Percentiles rank a stretch among this genome's conserved stretches.
These are phyloP conservation scores for Archips crataeganus DNA, from an alignment of 2,888 invertebrate species.

Conservation along the genomic window DNA sequence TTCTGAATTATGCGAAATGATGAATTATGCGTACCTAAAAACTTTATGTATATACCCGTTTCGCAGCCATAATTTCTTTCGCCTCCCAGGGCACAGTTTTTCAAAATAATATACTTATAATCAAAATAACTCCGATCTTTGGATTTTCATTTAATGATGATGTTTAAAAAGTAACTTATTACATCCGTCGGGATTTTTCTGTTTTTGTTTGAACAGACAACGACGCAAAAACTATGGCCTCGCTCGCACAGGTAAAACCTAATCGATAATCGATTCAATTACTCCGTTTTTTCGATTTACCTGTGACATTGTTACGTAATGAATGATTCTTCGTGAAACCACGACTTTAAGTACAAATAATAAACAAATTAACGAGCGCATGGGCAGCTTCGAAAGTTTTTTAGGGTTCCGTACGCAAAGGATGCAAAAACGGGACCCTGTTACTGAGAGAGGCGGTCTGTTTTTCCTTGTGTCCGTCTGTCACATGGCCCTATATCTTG, in stretches of 20 bases:
- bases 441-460: too few species aligned
- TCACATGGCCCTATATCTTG: too few species aligned
- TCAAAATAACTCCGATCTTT: background rate
- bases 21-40: too few species aligned
- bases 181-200: background rate
- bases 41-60: too few species aligned
- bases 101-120: too few species aligned
- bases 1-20: too few species aligned
- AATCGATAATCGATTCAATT: background rate
- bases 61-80: too few species aligned
- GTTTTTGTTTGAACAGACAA: background rate
- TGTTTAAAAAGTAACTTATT: background rate
- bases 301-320: background rate
- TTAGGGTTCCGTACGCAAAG: too few species aligned
- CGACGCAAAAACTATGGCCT: conserved; percentile 1
- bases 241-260: background rate
- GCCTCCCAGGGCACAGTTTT: too few species aligned
- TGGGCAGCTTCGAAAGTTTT: background rate
- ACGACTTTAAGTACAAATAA: background rate
- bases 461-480: too few species aligned
- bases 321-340: background rate
- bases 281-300: background rate
- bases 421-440: too few species aligned
- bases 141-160: background rate
- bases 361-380: background rate